Base-by-base conservation (phyloP, 2,797 vertebrate species). In the Telmatherina bonti region DNA sequence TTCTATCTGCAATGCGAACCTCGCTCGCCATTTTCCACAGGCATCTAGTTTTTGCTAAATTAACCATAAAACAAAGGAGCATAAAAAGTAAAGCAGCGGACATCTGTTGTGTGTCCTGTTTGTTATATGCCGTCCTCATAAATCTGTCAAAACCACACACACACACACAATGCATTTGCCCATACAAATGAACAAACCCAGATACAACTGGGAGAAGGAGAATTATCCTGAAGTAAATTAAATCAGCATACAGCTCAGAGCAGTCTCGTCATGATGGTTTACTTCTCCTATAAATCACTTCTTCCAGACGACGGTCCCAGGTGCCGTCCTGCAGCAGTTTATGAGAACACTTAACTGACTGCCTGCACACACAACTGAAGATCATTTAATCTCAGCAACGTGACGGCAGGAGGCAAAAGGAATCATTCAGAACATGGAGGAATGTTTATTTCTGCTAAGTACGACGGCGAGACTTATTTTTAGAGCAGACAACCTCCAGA, bases 91-190 rank as follows among this genome's bases (percentile, higher is more conserved):
- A 58, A 2, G 15, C 12, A 33, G 56, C n/a, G 30, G 10, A 59
- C 57, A 47, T 80, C 60, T 63, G 52, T 64, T 49, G 57, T 68
- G 70, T 81, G 57, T 73, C 33, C 71, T 77, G 71, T 57, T 84
- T 67, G 72, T 76, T 76, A 77, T 88, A 67, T 81, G 56, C 52
- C 75, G 59, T 66, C 74, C 63, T 86, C 66, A 18, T 89, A 83
- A 91, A 89, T 85, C 67, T 49, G 59, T 67, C 72, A 60, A 65
- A 56, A 12, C 5, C 52, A 57, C 53, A 72, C 54, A 62, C 57
- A 62, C 67, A 68, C 36, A 31, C 11, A 62, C 41, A 26, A 56
- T 45, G 47, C 22, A 47, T 41, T 70, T 55, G 26, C 26, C 64
- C 8, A 15, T 31, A 52, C 52, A 79, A 63, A 41, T 22, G 56